Conservation (phyloP, 2,797 vertebrate species). For the Amazona finschi region DNA sequence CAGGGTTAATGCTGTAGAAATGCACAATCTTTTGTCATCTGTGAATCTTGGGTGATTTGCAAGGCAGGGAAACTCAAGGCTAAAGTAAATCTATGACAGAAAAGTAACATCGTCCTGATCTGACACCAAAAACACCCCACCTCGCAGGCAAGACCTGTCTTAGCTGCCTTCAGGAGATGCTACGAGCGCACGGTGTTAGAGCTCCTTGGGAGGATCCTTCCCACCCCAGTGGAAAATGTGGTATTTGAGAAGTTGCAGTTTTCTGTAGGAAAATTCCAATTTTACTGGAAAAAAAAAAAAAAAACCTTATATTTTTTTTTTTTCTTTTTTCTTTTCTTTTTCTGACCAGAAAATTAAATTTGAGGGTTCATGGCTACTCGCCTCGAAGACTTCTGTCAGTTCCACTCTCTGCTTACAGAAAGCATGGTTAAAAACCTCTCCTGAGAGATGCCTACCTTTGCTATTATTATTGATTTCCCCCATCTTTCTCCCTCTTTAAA, state of each 20-base stretch:
- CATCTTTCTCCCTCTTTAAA: rapidly evolving
- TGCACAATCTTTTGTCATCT: background rate
- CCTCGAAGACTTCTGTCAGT: background rate
- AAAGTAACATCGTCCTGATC: background rate
- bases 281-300: background rate
- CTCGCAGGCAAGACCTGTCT: background rate
- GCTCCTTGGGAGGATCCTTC: slow-evolving; percentile 1
- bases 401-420: background rate
- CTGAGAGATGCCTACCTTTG: background rate
- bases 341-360: background rate
- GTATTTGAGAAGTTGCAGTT: slow-evolving; percentile 30
- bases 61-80: background rate
- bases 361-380: slow-evolving; percentile 3
- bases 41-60: slow-evolving; percentile 1
- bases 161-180: background rate
- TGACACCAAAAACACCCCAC: background rate
- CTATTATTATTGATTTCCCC: rapidly evolving
- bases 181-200: background rate
- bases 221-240: slow-evolving; percentile 20
- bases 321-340: background rate
- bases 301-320: too few species aligned
- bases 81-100: background rate
- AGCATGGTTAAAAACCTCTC: background rate
- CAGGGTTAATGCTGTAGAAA: background rate
- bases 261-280: slow-evolving; percentile 33